Base-by-base conservation (phyloP, 2,113 vertebrate species). In the Hemibates koningsi region DNA sequence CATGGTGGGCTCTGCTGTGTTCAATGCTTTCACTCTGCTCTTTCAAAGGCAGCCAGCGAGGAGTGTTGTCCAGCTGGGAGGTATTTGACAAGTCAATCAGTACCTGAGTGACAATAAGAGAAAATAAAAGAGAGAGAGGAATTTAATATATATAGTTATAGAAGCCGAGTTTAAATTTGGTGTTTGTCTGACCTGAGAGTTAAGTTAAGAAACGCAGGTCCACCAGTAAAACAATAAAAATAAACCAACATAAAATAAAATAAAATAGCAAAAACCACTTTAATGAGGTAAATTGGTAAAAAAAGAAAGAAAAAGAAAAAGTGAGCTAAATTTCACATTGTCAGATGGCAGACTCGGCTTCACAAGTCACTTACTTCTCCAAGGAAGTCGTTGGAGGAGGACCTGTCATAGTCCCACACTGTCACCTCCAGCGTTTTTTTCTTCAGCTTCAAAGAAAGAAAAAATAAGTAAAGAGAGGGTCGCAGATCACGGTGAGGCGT, bases 371-470 rank as follows among this genome's bases (percentile, higher is more conserved):
- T 98, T 91, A 99, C 99, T 97, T 99, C 99, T 94, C 99, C 99
- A 6, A 99, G 97, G 89, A 99, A 99, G 91, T 99, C 99, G 91
- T 99, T 99, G 17, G 98, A 99, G 78, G 99, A 99, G 87, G 98
- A 98, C 97, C 97, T 97, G 92, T 99, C 99, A 88, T 99, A 99
- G 95, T 99, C 99, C 98, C 99, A 99, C 91, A 99, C 98, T 52
- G 98, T 99, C 91, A 99, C 98, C 94, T 99, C 99, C 92, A 99
- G 94, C 1, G 98, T 99, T 96, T 99, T 99, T 96, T 99, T 99
- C 97, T 98, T 99, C 82, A 99, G 95, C 99, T 99, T 91, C 1
- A 95, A 89, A 93, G 89, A 89, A 27, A 85, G 93, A 88, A 76
- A 43, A 43, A 59, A 59, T 24, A 56, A 61, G 54, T 34, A 78